phyloP scores from a whole-genome alignment of 53 echinoderm and acorn worm genomes.

The Temnopleurus reevesii region DNA sequence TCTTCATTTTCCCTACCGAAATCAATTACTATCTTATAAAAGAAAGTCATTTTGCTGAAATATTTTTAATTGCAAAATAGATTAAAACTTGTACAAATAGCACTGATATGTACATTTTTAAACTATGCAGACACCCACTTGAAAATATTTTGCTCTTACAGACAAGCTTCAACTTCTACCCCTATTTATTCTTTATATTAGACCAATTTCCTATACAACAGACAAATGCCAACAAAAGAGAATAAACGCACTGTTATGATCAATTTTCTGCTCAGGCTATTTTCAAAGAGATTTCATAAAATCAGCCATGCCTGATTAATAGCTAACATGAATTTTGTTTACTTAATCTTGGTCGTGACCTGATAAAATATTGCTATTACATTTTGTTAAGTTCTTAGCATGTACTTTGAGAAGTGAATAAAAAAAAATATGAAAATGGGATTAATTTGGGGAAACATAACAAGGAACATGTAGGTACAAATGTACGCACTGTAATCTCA shows the following conservation, averaged over 20 bases:
- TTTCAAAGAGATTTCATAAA: background rate
- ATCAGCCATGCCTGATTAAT: constrained; percentile 2
- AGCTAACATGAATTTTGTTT: background rate
- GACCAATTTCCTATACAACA: background rate
- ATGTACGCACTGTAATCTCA: no score
- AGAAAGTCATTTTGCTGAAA: no score
- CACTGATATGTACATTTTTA: no score
- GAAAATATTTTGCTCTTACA: background rate
- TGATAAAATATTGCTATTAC: background rate
- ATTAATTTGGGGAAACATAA: no score
- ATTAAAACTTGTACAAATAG: no score
- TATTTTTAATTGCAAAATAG: no score
- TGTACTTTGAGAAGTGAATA: no score
- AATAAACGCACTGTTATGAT: background rate
- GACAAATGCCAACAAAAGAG: background rate
- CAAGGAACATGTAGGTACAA: no score
- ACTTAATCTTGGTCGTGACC: background rate
- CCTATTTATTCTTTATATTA: background rate
- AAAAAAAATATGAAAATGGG: no score
- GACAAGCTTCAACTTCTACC: background rate
- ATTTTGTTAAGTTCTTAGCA: no score
- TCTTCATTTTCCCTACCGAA: no score
- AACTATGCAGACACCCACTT: background rate
- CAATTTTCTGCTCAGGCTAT: background rate
- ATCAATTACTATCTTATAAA: no score